Base-by-base conservation (phyloP, 1,140 invertebrate genomes). In the Holcopasites calliopsidis region DNA sequence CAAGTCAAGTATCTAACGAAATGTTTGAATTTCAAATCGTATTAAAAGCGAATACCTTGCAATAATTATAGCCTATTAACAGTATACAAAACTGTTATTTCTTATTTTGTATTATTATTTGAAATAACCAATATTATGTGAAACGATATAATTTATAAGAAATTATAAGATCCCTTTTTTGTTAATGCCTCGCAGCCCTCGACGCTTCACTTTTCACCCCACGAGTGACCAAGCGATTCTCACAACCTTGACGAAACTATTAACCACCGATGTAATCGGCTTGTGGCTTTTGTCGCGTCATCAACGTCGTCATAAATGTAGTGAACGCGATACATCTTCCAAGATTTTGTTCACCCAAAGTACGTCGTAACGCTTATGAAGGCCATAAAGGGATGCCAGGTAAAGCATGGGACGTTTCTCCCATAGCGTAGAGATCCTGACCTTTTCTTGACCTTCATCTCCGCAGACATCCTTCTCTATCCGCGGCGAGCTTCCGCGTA, bases 401-500 rank as follows among this genome's bases (percentile, higher is more conserved):
- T 5, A 18, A 44, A 26, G 13, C 42, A 73, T 11, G 26, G 50
- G 60, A 61, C 66, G 47, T 58, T 73, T 73, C 72, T 18, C 55
- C 47, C 18, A 42, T n/a, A 42, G 50, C 11, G 16, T 58, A 83
- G 38, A 54, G 52, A 64, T 77, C 44, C 38, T 76, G 38, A 80
- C 76, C 82, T 77, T 62, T 71, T 40, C 62, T 23, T 69, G 52
- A 77, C 76, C 82, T 77, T 84, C 61, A 57, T 68, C 65, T 81
- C 68, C 80, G 54, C 74, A 35, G 10, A 57, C 42, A 77, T 47
- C 55, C 57, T 55, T 35, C 16, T 18, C 28, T 40, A 21, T 23
- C 35, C 40, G 18, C 1, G 23, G 52, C 10, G 35, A 68, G 52
- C 77, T 84, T 81, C 72, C 76, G 49, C 50, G n/a, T 73, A 47